Percentiles rank a stretch among this genome's conserved stretches.
These are phyloP conservation scores for Rhamphomyia laevipes DNA, from an alignment of 2,888 invertebrate species.

Conservation along the genomic window DNA sequence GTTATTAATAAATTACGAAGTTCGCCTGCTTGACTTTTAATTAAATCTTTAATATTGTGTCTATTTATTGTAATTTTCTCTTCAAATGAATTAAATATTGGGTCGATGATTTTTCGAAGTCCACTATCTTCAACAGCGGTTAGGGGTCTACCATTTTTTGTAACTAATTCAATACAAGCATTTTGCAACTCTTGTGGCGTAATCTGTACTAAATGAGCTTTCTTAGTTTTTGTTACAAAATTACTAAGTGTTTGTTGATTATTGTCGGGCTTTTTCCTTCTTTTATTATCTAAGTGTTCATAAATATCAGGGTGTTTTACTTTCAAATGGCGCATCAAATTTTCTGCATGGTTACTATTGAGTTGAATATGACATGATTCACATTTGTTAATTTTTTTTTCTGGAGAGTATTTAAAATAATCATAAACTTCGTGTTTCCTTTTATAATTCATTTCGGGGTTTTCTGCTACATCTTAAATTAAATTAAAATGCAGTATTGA, in stretches of 20 bases:
- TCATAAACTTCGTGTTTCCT: background rate
- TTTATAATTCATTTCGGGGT: background rate
- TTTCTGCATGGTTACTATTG: background rate
- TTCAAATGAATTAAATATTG: background rate
- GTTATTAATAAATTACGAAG: too few relatives aligned
- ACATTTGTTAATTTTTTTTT: slow-evolving; percentile 1
- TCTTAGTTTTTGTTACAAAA: too few relatives aligned
- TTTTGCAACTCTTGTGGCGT: too few relatives aligned
- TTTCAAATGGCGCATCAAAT: slow-evolving; percentile 1
- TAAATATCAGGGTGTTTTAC: background rate
- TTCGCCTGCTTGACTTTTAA: background rate
- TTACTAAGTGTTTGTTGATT: too few relatives aligned
- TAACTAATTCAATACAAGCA: slow-evolving; percentile 8
- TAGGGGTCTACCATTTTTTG: slow-evolving; percentile 9
- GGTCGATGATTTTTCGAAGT: slow-evolving; percentile 6
- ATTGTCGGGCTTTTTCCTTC: too few relatives aligned
- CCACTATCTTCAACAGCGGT: slow-evolving; percentile 5
- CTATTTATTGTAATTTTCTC: slow-evolving; percentile 1
- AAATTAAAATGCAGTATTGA: too few relatives aligned
- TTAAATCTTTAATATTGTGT: background rate
- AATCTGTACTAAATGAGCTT: too few relatives aligned
- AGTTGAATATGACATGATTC: background rate
- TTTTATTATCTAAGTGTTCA: background rate
- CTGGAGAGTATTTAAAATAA: background rate
- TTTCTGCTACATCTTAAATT: too few relatives aligned